A percentile compares a stretch with the other conserved stretches of the same genome.
Evolutionary conservation across 2,888 invertebrate species (phyloP).

Genomic region (Electrophaes corylata): DNA sequence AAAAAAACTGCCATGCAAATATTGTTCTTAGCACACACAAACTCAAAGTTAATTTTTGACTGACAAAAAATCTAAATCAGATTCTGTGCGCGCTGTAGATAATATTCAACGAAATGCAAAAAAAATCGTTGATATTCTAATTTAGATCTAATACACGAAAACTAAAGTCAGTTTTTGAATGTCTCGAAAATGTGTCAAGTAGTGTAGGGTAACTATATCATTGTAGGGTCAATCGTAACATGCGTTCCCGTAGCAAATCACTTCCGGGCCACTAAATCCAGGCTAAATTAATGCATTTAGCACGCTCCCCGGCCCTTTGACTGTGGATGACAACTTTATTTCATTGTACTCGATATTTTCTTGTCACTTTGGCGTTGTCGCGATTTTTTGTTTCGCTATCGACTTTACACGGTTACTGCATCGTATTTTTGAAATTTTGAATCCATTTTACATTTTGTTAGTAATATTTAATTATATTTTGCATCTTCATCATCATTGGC

Average conservation of each 20-base stretch:
- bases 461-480: too few species aligned
- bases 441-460: neutral
- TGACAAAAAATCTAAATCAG: neutral
- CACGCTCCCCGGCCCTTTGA: slow-evolving; percentile 76
- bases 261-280: slow-evolving; percentile 84
- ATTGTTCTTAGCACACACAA: neutral
- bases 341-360: slow-evolving; percentile 81
- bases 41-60: slow-evolving; percentile 11
- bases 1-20: slow-evolving; percentile 25
- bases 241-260: slow-evolving; percentile 84
- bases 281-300: slow-evolving; percentile 84
- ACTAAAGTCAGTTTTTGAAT: slow-evolving; percentile 62
- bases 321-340: slow-evolving; percentile 84
- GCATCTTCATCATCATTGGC: too few species aligned
- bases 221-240: slow-evolving; percentile 78
- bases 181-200: slow-evolving; percentile 55
- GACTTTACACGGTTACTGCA: slow-evolving; percentile 36
- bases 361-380: slow-evolving; percentile 74
- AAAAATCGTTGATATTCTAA: slow-evolving; percentile 4
- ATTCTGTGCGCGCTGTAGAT: neutral
- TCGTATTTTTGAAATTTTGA: slow-evolving; percentile 6
- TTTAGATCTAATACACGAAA: slow-evolving; percentile 6
- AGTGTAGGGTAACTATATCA: slow-evolving; percentile 64
- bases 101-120: neutral
- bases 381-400: slow-evolving; percentile 36